Conservation (phyloP, 1,140 invertebrate genomes). For the Neocloeon triangulifer region DNA sequence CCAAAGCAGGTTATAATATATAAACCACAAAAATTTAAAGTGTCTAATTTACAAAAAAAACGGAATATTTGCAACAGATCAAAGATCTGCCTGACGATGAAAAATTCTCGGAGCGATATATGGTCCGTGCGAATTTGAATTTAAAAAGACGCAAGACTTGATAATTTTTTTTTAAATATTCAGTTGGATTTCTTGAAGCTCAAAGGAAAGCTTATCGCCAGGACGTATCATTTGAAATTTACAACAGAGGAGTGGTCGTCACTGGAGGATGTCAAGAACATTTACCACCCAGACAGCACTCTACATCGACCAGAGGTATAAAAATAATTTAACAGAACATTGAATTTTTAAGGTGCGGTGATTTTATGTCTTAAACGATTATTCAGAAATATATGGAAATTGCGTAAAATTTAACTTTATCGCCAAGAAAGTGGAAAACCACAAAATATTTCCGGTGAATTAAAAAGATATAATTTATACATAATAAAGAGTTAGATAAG, state of each 20-base stretch:
- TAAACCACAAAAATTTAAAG: no score
- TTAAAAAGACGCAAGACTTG: no score
- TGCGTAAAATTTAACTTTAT: neutral
- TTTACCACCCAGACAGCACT: neutral
- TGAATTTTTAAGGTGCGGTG: no score
- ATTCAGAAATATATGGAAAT: no score
- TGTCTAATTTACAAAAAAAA: no score
- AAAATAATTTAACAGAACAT: no score
- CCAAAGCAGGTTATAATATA: slow-evolving; percentile 21
- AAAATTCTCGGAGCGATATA: slow-evolving; percentile 1
- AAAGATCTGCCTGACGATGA: neutral
- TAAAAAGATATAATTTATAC: neutral
- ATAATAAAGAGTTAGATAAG: neutral
- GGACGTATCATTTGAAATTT: neutral
- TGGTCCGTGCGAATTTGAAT: no score
- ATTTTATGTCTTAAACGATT: no score
- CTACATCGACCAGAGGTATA: neutral
- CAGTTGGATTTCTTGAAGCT: slow-evolving; percentile 1
- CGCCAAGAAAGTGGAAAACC: no score
- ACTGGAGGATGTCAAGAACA: neutral
- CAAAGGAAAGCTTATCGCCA: neutral
- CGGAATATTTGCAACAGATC: no score
- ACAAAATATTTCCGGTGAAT: no score
- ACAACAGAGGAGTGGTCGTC: neutral
- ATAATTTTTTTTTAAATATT: slow-evolving; percentile 1